A percentile compares a stretch with the other conserved stretches of the same genome.
Evolutionary conservation across 2,113 vertebrate species (phyloP).

Genomic region (Trogon melanurus): DNA sequence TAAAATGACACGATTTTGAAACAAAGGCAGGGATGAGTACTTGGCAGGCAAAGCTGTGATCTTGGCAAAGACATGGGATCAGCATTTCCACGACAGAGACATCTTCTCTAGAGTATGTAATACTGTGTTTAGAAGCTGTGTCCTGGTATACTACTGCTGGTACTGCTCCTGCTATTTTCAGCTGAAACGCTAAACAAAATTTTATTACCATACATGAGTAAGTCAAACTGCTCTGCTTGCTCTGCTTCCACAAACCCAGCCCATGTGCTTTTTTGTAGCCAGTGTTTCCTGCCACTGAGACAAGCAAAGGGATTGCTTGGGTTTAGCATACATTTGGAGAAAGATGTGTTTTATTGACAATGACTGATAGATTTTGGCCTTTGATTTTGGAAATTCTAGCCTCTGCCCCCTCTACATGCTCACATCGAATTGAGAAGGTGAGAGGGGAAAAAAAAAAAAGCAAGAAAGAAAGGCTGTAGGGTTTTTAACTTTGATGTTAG

Average conservation of each 20-base stretch:
- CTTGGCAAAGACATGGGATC: neutral
- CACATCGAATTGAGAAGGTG: neutral
- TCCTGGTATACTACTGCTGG: neutral
- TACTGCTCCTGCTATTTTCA: neutral
- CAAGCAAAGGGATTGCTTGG: neutral
- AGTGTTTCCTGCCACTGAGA: neutral
- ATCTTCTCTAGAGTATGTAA: neutral
- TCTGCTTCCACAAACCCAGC: neutral
- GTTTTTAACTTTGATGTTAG: neutral
- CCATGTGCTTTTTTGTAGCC: neutral
- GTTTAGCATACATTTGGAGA: neutral
- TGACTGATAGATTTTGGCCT: neutral
- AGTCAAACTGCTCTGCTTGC: neutral
- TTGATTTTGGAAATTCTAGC: neutral
- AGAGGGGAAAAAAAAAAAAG: neutral
- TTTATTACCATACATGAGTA: neutral
- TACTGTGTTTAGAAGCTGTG: neutral
- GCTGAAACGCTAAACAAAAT: neutral
- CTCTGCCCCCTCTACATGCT: neutral
- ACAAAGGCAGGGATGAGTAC: neutral
- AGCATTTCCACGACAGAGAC: neutral
- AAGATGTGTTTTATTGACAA: neutral
- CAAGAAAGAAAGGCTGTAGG: too few relatives aligned
- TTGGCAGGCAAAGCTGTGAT: neutral
- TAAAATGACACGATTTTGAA: neutral